phyloP scores from a whole-genome alignment of 2,113 vertebrate species.

The Onychostoma macrolepis region DNA sequence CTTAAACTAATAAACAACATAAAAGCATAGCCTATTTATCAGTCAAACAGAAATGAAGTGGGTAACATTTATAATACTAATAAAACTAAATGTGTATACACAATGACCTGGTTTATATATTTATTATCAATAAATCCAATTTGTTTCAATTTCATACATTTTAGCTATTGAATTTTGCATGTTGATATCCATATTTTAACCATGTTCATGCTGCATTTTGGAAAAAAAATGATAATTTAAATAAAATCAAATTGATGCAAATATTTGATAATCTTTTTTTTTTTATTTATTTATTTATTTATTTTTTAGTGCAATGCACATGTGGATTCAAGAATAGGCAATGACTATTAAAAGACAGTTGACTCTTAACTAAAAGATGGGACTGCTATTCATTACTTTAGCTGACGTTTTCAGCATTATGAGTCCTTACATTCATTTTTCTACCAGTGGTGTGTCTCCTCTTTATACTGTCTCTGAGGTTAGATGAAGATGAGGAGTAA shows the following conservation, averaged over 20 bases:
- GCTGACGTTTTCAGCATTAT: conserved; percentile 13
- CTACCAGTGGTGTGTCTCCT: neutral
- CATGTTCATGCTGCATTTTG: neutral
- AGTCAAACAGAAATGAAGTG: neutral
- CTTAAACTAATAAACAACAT: neutral
- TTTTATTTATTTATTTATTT: too few species aligned
- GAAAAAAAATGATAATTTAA: too few species aligned
- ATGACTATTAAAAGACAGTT: neutral
- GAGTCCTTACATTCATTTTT: neutral
- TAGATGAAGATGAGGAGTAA: conserved; percentile 15
- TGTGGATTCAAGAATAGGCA: neutral
- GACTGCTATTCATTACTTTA: neutral
- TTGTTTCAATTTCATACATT: neutral
- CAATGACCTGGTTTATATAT: neutral
- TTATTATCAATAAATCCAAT: neutral
- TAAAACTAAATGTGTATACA: neutral
- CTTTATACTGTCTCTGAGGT: conserved; percentile 16
- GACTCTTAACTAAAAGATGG: neutral
- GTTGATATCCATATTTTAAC: neutral
- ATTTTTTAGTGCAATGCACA: too few species aligned
- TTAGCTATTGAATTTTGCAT: neutral
- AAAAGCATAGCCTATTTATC: neutral
- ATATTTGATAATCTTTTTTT: too few species aligned
- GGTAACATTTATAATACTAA: neutral
- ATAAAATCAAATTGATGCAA: too few species aligned